These are phyloP conservation scores for Solea senegalensis DNA, from an alignment of 2,113 vertebrate genomes.

Conservation along the genomic window DNA sequence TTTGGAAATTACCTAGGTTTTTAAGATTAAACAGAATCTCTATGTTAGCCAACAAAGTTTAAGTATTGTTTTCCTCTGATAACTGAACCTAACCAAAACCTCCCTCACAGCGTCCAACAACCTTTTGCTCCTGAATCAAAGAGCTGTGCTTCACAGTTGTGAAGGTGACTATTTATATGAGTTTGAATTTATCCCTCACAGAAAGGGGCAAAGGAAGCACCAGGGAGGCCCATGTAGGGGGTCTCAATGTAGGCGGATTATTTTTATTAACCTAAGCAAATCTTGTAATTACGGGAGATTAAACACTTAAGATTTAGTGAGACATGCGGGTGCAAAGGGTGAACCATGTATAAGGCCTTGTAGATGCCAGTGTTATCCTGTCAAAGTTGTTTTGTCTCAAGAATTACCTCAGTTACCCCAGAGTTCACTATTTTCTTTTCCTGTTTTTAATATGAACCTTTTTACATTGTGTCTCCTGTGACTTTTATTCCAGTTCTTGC, in stretches of 20 bases:
- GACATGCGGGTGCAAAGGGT: conserved; percentile 59
- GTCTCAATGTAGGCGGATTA: conserved; percentile 78
- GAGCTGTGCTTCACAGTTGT: conserved; percentile 39
- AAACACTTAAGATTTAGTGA: conserved; percentile 77
- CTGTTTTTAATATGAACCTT: conserved; percentile 2
- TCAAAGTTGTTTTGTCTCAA: conserved; percentile 65
- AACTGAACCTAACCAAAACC: not conserved
- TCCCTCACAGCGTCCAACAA: conserved; percentile 18
- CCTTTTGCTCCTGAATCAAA: conserved; percentile 39
- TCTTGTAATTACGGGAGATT: conserved; percentile 84
- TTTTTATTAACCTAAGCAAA: conserved; percentile 82
- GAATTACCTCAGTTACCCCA: conserved; percentile 50
- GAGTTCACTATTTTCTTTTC: conserved; percentile 55
- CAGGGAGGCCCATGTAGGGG: conserved; percentile 74
- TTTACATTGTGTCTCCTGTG: conserved; percentile 5
- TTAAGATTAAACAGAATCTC: conserved; percentile 12
- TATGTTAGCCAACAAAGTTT: conserved; percentile 23
- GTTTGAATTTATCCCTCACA: conserved; percentile 70
- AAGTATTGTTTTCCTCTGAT: conserved; percentile 4
- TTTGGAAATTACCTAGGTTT: conserved; percentile 71
- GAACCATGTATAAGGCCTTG: conserved; percentile 62
- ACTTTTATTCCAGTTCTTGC: conserved; percentile 2
- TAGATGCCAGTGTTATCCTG: conserved; percentile 63
- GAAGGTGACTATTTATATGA: conserved; percentile 74
- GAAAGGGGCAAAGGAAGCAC: conserved; percentile 72